phyloP scores from a whole-genome alignment of 2,888 invertebrate genomes.

The Arctia plantaginis region DNA sequence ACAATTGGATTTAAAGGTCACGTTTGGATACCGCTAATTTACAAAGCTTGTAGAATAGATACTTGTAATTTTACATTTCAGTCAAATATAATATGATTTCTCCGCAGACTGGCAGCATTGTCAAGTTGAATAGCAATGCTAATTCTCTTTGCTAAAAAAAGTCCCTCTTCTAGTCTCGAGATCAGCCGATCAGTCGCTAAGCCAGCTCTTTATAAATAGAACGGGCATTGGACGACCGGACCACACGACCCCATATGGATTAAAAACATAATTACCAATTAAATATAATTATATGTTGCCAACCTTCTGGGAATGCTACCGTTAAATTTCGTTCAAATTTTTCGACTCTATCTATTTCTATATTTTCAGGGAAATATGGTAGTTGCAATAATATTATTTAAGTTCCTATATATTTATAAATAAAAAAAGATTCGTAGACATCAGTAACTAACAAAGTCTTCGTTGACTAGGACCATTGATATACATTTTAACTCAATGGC shows the following conservation, averaged over 20 bases:
- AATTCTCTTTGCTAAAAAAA: neutral
- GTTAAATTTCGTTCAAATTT: too few species aligned
- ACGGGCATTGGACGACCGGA: neutral
- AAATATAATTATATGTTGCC: neutral
- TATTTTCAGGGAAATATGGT: too few species aligned
- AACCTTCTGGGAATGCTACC: neutral
- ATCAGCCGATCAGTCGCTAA: neutral
- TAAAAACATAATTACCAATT: neutral
- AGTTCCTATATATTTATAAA: too few species aligned
- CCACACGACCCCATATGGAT: neutral
- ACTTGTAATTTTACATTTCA: neutral
- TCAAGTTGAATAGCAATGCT: neutral
- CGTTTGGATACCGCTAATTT: slow-evolving; percentile 5
- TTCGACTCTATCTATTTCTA: too few species aligned
- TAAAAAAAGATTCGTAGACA: too few species aligned
- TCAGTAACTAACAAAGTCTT: too few species aligned
- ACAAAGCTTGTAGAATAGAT: neutral
- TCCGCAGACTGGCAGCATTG: neutral
- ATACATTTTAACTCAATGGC: neutral
- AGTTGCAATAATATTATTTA: too few species aligned
- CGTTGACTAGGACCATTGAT: too few species aligned
- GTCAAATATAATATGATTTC: neutral
- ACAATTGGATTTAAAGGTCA: slow-evolving; percentile 44
- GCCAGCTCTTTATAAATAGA: neutral
- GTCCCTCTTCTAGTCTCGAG: neutral